Percentiles rank a stretch among this genome's conserved stretches.
Conservation (phyloP, 2,888 invertebrate genomes). For the Mesopsocus fuscifrons region DNA sequence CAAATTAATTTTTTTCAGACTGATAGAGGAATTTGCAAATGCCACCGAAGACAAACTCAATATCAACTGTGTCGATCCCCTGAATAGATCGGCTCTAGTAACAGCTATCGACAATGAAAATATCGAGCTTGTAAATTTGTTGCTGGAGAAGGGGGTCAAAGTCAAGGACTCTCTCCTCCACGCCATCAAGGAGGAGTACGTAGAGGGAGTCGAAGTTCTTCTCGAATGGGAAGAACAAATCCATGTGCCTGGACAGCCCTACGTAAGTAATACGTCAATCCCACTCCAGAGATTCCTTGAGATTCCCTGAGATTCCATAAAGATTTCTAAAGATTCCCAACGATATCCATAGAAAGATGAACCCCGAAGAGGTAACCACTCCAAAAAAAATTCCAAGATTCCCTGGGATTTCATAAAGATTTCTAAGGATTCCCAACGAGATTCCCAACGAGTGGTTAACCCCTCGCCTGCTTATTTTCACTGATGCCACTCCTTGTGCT, state of each 20-base stretch:
- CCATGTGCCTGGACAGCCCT: constrained; percentile 54
- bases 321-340: too few relatives aligned
- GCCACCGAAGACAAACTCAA: constrained; percentile 65
- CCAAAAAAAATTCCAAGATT: too few relatives aligned
- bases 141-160: constrained; percentile 63
- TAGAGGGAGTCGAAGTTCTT: constrained; percentile 88
- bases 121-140: constrained; percentile 69
- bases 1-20: too few relatives aligned
- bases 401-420: too few relatives aligned
- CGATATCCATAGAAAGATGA: too few relatives aligned
- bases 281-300: too few relatives aligned
- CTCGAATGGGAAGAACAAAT: constrained; percentile 75
- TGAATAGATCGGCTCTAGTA: constrained; percentile 81
- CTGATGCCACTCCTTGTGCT: not conserved
- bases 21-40: too few relatives aligned
- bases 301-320: too few relatives aligned
- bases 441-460: too few relatives aligned
- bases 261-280: constrained; percentile 55
- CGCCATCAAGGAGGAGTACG: constrained; percentile 95
- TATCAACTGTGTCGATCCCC: constrained; percentile 88
- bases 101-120: constrained; percentile 97
- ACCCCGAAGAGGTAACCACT: too few relatives aligned
- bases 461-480: not conserved
- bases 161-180: constrained; percentile 85
- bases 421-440: too few relatives aligned